Conservation (phyloP, 2,888 invertebrate species). For the Rhaphigaster nebulosa region DNA sequence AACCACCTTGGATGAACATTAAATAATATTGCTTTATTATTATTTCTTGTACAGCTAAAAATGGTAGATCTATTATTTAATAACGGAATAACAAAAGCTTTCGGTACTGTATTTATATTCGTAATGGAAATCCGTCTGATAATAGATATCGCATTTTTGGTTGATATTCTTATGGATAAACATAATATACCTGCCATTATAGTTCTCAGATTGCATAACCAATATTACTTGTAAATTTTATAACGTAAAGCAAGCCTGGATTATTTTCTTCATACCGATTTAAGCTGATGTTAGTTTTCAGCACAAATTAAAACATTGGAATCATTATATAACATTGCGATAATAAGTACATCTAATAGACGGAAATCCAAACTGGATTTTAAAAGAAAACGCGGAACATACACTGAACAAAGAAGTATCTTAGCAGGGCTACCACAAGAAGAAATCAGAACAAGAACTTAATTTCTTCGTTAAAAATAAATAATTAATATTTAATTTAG, state of each 20-base stretch:
- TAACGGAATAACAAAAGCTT: neutral
- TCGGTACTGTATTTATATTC: neutral
- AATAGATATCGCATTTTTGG: neutral
- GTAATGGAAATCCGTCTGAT: neutral
- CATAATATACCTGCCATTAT: constrained; percentile 34
- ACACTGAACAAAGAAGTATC: neutral
- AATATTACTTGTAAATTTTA: neutral
- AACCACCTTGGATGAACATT: constrained; percentile 33
- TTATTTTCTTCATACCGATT: neutral
- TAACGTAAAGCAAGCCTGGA: neutral
- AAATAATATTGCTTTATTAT: neutral
- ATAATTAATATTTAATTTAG: neutral
- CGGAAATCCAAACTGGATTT: neutral
- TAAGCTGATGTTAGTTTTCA: neutral
- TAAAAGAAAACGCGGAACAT: neutral
- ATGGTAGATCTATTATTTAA: neutral
- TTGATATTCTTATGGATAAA: constrained; percentile 5
- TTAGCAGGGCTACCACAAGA: neutral
- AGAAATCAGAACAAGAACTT: neutral
- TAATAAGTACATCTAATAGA: neutral
- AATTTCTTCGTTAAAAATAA: neutral
- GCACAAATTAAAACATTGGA: neutral
- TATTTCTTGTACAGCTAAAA: neutral
- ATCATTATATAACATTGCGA: neutral
- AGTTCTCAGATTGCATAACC: neutral